Evolutionary conservation across 2,888 invertebrate genomes (phyloP), one percentile per base, ranked within the genome.

Genomic region (Muscina levida): DNA sequence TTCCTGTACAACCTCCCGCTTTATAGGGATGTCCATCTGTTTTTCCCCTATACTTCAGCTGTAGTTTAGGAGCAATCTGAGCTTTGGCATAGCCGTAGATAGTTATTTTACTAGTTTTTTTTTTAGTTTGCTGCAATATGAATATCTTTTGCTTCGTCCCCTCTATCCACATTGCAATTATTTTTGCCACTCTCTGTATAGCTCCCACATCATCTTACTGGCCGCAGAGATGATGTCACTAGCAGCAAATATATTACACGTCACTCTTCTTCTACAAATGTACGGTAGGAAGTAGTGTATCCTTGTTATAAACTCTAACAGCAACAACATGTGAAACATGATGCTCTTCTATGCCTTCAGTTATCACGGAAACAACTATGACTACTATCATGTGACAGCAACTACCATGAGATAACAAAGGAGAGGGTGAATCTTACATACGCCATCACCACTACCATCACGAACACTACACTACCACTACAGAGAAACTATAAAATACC

Each of bases 281-380:
- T 15, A 8, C 13, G 42, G 22, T 42, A 62, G 62, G 62, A 42
- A 42, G 39, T 17, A n/a, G n/a, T n/a, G n/a, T n/a, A 13, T 39
- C 10, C 22, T 24, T 53, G 24, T 24, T 24, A 22, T 24, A 53
- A 19, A 53, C 24, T 11, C 22, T 17, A 8, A 6, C 22, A 51
- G 19, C 19, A 19, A 51, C 19, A 59, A 11, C 59, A 37, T 39
- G 39, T 11, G 37, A 62, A 62, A n/a, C n/a, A n/a, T n/a, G n/a
- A n/a, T n/a, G n/a, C n/a, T n/a, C n/a, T n/a, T 62, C 22, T 53
- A 53, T 53, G 53, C 53, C 53, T 53, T 53, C 24, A 53, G 53
- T 53, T 53, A 53, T 53, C 53, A 1, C 3, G 53, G 11, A 22
- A 51, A 10, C 6, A 31, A 31, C 31, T n/a, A n/a, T n/a, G n/a